phyloP scores from a whole-genome alignment of 2,113 vertebrate genomes.

The Pyrgilauda ruficollis region DNA sequence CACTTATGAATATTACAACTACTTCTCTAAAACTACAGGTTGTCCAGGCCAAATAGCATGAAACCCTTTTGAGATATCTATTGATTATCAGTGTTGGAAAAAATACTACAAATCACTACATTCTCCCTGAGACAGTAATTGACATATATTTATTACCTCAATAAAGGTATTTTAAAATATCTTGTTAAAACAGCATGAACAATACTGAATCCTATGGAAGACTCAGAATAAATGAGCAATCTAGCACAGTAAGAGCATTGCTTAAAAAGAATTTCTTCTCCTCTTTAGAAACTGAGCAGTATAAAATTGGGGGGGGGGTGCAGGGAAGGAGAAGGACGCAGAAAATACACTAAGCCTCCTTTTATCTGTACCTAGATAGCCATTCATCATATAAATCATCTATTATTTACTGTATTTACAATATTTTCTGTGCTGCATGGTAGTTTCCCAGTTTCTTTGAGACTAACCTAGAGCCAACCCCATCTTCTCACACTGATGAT shows the following conservation, averaged over 20 bases:
- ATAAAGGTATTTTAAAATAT: neutral
- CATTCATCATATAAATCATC: neutral
- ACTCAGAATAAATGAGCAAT: neutral
- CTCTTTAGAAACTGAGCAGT: neutral
- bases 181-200: neutral
- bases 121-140: neutral
- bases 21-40: constrained; percentile 2
- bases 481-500: neutral
- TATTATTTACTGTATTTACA: constrained; percentile 40
- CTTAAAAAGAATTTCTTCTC: neutral
- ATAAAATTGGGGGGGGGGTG: accelerated
- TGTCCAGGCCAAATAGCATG: neutral
- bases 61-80: neutral
- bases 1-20: neutral
- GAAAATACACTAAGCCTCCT: neutral
- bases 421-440: neutral
- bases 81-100: neutral
- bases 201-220: neutral
- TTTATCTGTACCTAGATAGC: neutral
- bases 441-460: constrained; percentile 9
- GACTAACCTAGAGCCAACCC: neutral
- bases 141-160: neutral
- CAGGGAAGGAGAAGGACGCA: neutral
- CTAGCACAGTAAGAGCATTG: neutral
- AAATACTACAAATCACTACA: neutral